phyloP scores from a whole-genome alignment of 2,113 vertebrate genomes.

The Struthidea cinerea region DNA sequence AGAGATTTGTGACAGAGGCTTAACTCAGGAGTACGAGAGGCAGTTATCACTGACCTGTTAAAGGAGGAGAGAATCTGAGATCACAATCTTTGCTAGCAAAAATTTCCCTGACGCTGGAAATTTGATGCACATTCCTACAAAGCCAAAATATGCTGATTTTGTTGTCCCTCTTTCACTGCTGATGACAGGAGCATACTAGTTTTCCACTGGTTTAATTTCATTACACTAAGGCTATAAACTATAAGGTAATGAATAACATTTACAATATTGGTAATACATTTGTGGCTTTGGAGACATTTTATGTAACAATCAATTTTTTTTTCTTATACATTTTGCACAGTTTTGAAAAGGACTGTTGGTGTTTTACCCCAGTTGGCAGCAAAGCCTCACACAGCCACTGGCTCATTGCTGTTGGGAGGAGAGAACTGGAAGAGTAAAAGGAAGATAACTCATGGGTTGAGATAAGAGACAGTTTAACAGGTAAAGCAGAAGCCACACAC shows the following conservation, averaged over 20 bases:
- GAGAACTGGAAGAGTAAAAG: background rate
- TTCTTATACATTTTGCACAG: background rate
- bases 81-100: background rate
- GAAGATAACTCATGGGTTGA: background rate
- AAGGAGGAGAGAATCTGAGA: background rate
- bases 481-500: background rate
- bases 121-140: background rate
- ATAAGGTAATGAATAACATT: background rate
- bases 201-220: background rate
- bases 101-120: background rate
- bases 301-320: background rate
- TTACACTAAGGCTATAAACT: background rate
- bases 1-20: background rate
- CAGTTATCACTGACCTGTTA: background rate
- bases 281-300: background rate
- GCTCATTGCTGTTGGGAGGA: background rate
- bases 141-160: background rate
- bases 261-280: background rate
- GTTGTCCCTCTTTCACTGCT: background rate
- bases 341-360: background rate
- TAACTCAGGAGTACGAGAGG: background rate
- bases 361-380: background rate
- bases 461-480: background rate
- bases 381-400: background rate
- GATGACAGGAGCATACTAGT: background rate